phyloP scores from a whole-genome alignment of 2,888 invertebrate species.

The Diaprepes abbreviatus region DNA sequence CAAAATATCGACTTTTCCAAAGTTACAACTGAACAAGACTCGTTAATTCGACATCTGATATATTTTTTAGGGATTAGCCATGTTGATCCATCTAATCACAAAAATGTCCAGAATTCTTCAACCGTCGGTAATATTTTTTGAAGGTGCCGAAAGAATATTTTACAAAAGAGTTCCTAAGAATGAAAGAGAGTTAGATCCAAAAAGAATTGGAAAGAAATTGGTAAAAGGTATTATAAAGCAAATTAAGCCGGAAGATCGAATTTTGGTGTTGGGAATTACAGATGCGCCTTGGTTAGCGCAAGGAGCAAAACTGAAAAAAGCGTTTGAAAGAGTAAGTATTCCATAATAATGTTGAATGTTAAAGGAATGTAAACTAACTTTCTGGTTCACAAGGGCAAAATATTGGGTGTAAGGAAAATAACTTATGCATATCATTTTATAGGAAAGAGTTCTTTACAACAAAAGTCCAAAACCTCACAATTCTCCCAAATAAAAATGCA shows the following conservation, averaged over 20 bases:
- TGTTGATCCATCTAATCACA: conserved; percentile 75
- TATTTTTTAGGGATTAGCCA: conserved; percentile 70
- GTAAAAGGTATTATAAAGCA: conserved; percentile 79
- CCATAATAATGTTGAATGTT: no score
- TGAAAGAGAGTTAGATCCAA: conserved; percentile 77
- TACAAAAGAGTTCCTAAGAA: conserved; percentile 76
- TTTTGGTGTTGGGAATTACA: conserved; percentile 79
- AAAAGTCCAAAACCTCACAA: no score
- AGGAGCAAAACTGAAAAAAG: conserved; percentile 68
- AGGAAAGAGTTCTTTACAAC: no score
- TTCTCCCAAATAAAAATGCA: no score
- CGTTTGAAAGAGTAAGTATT: conserved; percentile 71
- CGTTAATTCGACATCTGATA: no score
- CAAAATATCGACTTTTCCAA: no score
- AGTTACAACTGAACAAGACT: no score
- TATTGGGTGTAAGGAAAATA: no score
- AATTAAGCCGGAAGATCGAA: conserved; percentile 75
- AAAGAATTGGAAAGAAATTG: conserved; percentile 77
- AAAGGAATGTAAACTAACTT: no score
- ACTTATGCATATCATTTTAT: no score
- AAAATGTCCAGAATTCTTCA: conserved; percentile 78
- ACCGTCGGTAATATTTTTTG: conserved; percentile 81
- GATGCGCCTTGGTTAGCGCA: conserved; percentile 77
- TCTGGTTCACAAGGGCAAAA: no score
- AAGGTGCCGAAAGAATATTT: conserved; percentile 78